Conservation (phyloP, 2,888 invertebrate species). For the Euzetes globulus region DNA sequence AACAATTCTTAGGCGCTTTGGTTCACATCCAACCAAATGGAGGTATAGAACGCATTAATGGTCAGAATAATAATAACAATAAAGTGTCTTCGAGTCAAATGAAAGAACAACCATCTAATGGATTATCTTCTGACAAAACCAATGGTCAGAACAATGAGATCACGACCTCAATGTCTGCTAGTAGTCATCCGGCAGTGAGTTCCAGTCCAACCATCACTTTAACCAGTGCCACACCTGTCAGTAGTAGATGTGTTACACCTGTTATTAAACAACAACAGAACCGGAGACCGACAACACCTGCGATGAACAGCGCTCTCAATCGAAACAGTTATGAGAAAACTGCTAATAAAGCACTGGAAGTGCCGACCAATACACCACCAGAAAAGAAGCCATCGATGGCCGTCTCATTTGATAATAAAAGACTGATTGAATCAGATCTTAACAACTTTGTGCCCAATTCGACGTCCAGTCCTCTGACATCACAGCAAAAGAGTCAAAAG, state of each 20-base stretch:
- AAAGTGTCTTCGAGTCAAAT: not conserved
- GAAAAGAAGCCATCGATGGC: not conserved
- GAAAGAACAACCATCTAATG: not conserved
- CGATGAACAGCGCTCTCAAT: not conserved
- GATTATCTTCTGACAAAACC: not conserved
- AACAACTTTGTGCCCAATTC: conserved; percentile 11
- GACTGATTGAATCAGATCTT: not conserved
- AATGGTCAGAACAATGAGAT: not conserved
- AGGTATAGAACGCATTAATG: not conserved
- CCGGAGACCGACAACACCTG: conserved; percentile 21
- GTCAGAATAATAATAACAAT: not conserved
- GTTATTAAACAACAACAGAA: conserved; percentile 8
- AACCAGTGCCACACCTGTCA: conserved; percentile 16
- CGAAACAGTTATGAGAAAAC: too few species aligned
- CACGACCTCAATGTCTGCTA: not conserved
- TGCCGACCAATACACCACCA: not conserved
- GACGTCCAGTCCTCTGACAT: not conserved
- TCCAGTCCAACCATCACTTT: not conserved
- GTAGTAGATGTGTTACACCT: conserved; percentile 28
- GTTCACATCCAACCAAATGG: conserved; percentile 11
- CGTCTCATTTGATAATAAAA: not conserved
- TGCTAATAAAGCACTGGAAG: not conserved
- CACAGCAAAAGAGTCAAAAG: not conserved
- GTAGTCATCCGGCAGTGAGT: not conserved
- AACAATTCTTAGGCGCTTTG: conserved; percentile 9